These are phyloP conservation scores for Apis dorsata DNA, from an alignment of 1,140 invertebrate genomes.

Conservation along the genomic window DNA sequence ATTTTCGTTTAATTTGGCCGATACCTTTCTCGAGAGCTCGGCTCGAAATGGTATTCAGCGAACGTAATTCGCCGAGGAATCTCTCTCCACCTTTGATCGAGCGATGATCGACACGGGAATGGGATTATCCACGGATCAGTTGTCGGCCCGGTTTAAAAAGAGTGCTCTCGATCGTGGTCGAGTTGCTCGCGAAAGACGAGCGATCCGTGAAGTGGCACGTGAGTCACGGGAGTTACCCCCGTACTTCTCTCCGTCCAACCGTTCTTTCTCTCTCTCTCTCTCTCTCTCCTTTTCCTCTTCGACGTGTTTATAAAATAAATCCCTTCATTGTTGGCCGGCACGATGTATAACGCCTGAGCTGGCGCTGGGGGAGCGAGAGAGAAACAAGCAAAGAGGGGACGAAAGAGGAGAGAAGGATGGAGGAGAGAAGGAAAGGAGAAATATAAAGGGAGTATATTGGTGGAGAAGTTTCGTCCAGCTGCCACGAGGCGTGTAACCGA, in stretches of 20 bases:
- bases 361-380: background rate
- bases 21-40: background rate
- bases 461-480: conserved; percentile 76
- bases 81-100: conserved; percentile 49
- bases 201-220: conserved; percentile 62
- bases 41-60: background rate
- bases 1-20: background rate
- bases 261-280: conserved; percentile 19
- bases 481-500: conserved; percentile 55
- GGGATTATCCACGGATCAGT: conserved; percentile 43
- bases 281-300: conserved; percentile 20
- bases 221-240: conserved; percentile 60
- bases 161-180: conserved; percentile 45
- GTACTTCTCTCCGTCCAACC: conserved; percentile 50
- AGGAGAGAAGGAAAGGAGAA: conserved; percentile 22
- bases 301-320: conserved; percentile 67
- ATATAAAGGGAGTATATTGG: background rate
- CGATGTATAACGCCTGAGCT: conserved; percentile 53
- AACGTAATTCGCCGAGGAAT: background rate
- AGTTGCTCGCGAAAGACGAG: conserved; percentile 52
- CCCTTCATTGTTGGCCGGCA: conserved; percentile 61
- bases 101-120: conserved; percentile 41
- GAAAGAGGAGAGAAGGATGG: conserved; percentile 1
- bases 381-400: background rate
- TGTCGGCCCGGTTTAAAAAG: conserved; percentile 24